phyloP scores from a whole-genome alignment of 2,113 vertebrate species.

The Odobenus rosmarus region DNA sequence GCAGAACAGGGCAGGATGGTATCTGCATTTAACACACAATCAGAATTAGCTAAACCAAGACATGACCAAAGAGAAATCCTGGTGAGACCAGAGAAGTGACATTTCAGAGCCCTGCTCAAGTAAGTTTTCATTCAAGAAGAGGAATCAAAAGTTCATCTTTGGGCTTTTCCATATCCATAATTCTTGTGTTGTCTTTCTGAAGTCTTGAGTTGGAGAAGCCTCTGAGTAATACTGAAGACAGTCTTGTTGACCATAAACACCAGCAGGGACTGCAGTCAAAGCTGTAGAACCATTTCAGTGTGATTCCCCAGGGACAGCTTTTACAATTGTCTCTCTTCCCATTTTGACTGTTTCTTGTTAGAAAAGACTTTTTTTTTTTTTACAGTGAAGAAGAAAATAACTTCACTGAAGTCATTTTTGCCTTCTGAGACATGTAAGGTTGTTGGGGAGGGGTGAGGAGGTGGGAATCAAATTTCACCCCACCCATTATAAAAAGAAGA shows the following conservation, averaged over 20 bases:
- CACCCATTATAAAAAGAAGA: neutral
- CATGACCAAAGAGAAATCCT: neutral
- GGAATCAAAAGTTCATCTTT: neutral
- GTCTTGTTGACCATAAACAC: neutral
- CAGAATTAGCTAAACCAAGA: neutral
- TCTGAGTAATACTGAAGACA: neutral
- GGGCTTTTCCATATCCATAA: neutral
- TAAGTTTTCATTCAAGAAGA: neutral
- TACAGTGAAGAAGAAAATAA: neutral
- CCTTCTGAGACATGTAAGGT: neutral
- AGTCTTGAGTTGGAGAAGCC: neutral
- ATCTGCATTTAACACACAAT: neutral
- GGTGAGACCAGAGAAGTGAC: neutral
- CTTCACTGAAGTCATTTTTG: neutral
- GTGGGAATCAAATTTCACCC: neutral
- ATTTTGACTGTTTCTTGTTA: neutral
- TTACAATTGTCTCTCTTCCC: neutral
- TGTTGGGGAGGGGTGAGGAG: neutral
- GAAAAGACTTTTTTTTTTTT: neutral
- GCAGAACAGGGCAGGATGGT: neutral
- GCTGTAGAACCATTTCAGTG: neutral
- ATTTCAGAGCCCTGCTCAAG: neutral
- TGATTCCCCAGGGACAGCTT: neutral
- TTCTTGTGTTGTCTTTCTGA: neutral
- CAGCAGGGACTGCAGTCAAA: neutral